Conservation (phyloP, 1,140 invertebrate species). For the Apocrypta bakeri region DNA sequence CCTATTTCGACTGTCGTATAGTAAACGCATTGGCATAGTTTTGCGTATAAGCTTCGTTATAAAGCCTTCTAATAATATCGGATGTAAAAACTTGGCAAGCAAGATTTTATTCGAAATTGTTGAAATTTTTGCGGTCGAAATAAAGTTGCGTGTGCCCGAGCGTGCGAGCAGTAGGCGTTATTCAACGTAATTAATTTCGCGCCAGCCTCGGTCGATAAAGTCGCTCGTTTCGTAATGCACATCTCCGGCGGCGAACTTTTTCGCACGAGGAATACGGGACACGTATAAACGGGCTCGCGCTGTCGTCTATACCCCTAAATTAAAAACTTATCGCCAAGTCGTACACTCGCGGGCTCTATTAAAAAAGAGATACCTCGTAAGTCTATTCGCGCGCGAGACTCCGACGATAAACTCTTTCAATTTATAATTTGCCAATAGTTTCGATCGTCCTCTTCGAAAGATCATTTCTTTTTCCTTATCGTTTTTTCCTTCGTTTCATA, state of each 20-base stretch:
- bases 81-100: background rate
- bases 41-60: slow-evolving; percentile 19
- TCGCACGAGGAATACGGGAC: background rate
- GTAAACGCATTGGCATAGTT: slow-evolving; percentile 52
- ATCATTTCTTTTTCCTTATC: background rate
- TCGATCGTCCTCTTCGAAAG: background rate
- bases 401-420: slow-evolving; percentile 20
- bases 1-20: background rate
- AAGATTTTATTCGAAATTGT: background rate
- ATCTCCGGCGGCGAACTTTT: background rate
- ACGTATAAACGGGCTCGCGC: background rate
- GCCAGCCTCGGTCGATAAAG: slow-evolving; percentile 47
- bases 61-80: background rate
- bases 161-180: no score
- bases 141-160: background rate
- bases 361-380: background rate
- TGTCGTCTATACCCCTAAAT: slow-evolving; percentile 11
- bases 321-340: slow-evolving; percentile 23
- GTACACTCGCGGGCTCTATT: background rate
- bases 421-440: slow-evolving; percentile 43
- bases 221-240: background rate
- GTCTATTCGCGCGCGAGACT: background rate
- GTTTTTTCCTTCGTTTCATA: background rate
- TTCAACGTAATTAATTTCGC: slow-evolving; percentile 31
- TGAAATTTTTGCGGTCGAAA: background rate